These are phyloP conservation scores for Trichogramma evanescens DNA, from an alignment of 2,888 invertebrate genomes.

Conservation along the genomic window DNA sequence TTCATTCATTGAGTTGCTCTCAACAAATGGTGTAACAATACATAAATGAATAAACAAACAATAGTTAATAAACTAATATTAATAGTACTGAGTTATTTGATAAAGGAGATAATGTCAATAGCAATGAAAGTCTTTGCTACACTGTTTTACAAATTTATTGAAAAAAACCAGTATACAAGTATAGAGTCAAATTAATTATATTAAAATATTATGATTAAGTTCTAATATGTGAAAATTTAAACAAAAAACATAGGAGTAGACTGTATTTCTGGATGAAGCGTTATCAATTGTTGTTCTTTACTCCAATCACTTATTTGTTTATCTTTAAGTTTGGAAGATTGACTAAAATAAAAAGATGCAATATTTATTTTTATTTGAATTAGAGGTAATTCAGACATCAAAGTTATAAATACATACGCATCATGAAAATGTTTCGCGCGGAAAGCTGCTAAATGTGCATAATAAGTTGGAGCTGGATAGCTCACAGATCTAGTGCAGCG, in stretches of 20 bases:
- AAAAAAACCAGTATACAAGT: no score
- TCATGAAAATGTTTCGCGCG: conserved; percentile 56
- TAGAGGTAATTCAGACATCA: neutral
- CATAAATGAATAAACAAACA: no score
- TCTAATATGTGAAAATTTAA: neutral
- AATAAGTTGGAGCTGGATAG: conserved; percentile 82
- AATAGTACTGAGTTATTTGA: no score
- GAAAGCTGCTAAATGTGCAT: conserved; percentile 79
- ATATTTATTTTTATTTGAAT: neutral
- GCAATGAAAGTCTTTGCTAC: no score
- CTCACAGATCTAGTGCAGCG: conserved; percentile 78
- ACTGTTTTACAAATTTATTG: no score
- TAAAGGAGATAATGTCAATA: no score
- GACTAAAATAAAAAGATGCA: conserved; percentile 16
- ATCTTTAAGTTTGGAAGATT: neutral
- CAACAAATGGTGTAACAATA: no score
- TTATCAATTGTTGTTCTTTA: conserved; percentile 7
- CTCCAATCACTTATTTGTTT: no score
- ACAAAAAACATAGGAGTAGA: conserved; percentile 19
- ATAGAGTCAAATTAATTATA: no score
- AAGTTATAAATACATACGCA: conserved; percentile 42
- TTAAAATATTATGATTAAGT: neutral
- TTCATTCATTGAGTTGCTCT: no score
- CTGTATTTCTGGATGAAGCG: conserved; percentile 8
- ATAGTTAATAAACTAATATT: no score